Evolutionary conservation across 2,888 invertebrate species (phyloP).

Genomic region (Patella ulyssiponensis): DNA sequence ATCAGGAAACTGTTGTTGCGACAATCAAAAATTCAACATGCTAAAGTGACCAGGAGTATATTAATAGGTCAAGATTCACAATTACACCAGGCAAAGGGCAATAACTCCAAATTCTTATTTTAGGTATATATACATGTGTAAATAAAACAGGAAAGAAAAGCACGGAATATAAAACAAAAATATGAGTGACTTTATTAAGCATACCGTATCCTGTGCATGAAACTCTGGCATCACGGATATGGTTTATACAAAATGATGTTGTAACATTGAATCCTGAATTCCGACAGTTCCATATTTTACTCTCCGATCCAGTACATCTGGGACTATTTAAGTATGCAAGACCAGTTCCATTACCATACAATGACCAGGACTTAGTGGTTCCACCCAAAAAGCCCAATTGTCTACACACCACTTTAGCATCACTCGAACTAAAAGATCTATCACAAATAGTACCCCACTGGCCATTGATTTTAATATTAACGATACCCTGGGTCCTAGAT

Average conservation of each 20-base stretch:
- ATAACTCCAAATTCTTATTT: too few species aligned
- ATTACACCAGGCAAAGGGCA: too few species aligned
- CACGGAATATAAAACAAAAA: too few species aligned
- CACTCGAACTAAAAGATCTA: slow-evolving; percentile 47
- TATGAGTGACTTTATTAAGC: not conserved
- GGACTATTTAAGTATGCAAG: slow-evolving; percentile 50
- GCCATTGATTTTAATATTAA: slow-evolving; percentile 49
- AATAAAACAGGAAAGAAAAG: too few species aligned
- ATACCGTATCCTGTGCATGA: slow-evolving; percentile 53
- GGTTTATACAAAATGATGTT: slow-evolving; percentile 45
- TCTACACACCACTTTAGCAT: slow-evolving; percentile 51
- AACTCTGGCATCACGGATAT: slow-evolving; percentile 52
- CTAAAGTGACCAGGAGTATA: too few species aligned
- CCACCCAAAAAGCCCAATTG: slow-evolving; percentile 52
- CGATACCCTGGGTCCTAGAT: slow-evolving; percentile 37
- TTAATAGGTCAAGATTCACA: too few species aligned
- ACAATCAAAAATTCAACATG: too few species aligned
- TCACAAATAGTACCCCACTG: slow-evolving; percentile 54
- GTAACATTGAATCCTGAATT: slow-evolving; percentile 50
- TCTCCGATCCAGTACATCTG: slow-evolving; percentile 51
- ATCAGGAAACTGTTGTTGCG: too few species aligned
- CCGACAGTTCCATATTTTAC: slow-evolving; percentile 51
- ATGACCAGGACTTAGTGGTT: slow-evolving; percentile 43
- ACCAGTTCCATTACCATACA: slow-evolving; percentile 48
- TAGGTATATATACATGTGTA: too few species aligned